Evolutionary conservation across 2,888 invertebrate genomes (phyloP), one percentile per base, ranked within the genome.

Genomic region (Argyra leucocephala): DNA sequence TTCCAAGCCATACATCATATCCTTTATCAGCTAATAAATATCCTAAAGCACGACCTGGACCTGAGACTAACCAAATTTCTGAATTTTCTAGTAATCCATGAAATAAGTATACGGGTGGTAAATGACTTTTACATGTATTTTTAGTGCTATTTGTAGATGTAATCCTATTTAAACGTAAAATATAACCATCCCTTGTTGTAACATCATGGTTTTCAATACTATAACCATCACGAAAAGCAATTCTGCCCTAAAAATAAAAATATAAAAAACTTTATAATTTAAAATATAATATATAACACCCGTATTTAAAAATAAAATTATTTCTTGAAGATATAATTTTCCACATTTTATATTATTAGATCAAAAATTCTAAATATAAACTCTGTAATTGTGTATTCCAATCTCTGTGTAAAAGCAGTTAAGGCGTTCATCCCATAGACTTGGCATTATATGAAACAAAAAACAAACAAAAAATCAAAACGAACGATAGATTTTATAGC

Each of bases 1-100:
- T 93, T 0, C 89, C 88, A 80, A 93, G 79, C 93, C 93, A 94
- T 0, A 89, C 88, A 69, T 89, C 89, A 71, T 84, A 89, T 18
- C 88, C 88, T 71, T 81, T 80, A 71, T 89, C 87, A 3, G 87
- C 85, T 5, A 89, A 72, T 48, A 76, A 68, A 67, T 79, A 79
- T 21, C 72, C 26, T 21, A 61, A 21, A 1, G 61, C 24, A 31
- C 31, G 26, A n/a, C n/a, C 21, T 2, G n/a, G 24, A 10, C 61
- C 61, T 21, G 21, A 18, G 2, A 61, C 15, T n/a, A 26, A 31
- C 61, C 61, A 61, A 31, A 9, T 23, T 26, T 61, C 61, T 18
- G 61, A 18, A 31, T 26, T 61, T 61, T 2, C 31, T 7, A 61
- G 22, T 18, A 61, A n/a, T 22, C 61, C 61, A 61, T 61, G 61